Evolutionary conservation across 1,140 invertebrate genomes (phyloP), one percentile per base, ranked within the genome.

Genomic region (Monochamus saltuarius): DNA sequence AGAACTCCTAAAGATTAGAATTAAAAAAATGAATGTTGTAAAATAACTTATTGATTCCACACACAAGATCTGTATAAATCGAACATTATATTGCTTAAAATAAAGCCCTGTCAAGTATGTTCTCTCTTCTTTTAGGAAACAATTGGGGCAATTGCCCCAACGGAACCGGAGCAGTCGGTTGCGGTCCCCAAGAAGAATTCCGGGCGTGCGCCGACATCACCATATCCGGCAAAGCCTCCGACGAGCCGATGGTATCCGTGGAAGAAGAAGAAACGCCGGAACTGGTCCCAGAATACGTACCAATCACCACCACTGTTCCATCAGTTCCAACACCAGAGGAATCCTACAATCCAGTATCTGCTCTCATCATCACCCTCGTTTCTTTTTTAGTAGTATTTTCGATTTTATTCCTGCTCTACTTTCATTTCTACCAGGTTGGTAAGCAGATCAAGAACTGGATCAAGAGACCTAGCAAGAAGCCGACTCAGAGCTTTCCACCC

Each of bases 151-250:
- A 80, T 0, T 91, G 89, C 69, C 80, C 79, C 17, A 86, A 91
- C 67, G 88, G 87, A 1, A 83, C 83, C 38, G 87, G 84, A 36
- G 84, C 83, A 0, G 85, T 92, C 1, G 90, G 90, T 1, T 94
- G 91, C 72, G 92, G 92, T 0, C 86, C 87, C 0, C 91, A 94
- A 75, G 91, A 94, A 73, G 89, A 93, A 71, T 95, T 95, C 71
- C 82, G 92, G 7, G 87, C 89, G 0, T 95, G 92, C 67, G 87
- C 92, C 0, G 92, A 95, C 69, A 86, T 95, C 9, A 78, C 83
- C 1, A 88, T 95, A 9, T 61, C 62, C 1, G 70, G 66, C n/a
- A 72, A 70, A 55, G 54, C 61, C 17, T 52, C 61, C 6, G 65
- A 63, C 29, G 62, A 66, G 35, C 47, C 56, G 35, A 65, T 68